Conservation (phyloP, 1,140 invertebrate genomes). For the Cotesia typhae region DNA sequence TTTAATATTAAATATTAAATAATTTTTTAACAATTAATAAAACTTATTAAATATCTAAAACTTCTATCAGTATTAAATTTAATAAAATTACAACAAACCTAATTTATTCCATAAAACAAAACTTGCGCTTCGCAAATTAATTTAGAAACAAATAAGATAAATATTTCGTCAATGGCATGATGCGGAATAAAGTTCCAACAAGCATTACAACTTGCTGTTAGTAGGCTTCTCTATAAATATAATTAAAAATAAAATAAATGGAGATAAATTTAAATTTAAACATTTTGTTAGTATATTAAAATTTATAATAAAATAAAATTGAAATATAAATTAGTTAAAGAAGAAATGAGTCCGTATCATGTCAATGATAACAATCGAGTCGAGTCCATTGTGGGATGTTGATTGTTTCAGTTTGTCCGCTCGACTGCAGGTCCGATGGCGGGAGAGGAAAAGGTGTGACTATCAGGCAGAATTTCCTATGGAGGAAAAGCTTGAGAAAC, state of each 20-base stretch:
- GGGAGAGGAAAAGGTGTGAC: conserved; percentile 71
- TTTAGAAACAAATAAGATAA: not conserved
- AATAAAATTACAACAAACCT: not conserved
- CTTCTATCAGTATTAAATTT: too few species aligned
- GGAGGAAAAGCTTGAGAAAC: conserved; percentile 38
- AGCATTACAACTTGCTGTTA: not conserved
- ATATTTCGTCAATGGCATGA: conserved; percentile 1
- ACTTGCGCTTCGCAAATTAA: not conserved
- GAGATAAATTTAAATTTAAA: too few species aligned
- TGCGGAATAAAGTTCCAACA: not conserved
- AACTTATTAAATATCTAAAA: not conserved
- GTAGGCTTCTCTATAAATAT: too few species aligned
- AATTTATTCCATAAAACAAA: not conserved
- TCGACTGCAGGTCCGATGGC: conserved; percentile 66
- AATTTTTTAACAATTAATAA: not conserved
- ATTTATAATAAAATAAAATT: too few species aligned
- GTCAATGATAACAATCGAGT: conserved; percentile 57
- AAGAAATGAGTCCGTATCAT: conserved; percentile 51
- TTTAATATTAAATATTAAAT: too few species aligned
- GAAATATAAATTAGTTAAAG: not conserved
- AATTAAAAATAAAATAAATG: too few species aligned
- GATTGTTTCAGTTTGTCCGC: conserved; percentile 69
- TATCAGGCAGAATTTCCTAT: conserved; percentile 60
- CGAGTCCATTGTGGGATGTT: conserved; percentile 60
- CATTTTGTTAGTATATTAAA: too few species aligned